These are phyloP conservation scores for Cantharis flavilabris DNA, from an alignment of 2,888 invertebrate genomes.

Conservation along the genomic window DNA sequence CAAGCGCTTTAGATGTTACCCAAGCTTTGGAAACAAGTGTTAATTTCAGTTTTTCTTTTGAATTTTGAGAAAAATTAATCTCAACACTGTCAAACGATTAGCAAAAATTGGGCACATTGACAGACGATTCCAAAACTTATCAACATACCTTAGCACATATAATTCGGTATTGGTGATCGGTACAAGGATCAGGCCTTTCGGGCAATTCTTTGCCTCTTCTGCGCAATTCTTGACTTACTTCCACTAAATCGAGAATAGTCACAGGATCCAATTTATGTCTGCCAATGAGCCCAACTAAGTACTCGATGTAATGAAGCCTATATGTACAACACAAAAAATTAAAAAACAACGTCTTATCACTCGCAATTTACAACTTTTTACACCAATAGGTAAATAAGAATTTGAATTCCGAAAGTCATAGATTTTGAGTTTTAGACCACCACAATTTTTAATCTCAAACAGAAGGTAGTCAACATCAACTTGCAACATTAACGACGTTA, in stretches of 20 bases:
- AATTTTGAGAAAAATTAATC: background rate
- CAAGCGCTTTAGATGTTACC: background rate
- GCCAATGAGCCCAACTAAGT: slow-evolving; percentile 87
- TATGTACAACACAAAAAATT: slow-evolving; percentile 51
- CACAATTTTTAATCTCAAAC: background rate
- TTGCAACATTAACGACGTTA: background rate
- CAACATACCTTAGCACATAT: slow-evolving; percentile 82
- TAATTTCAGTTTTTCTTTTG: background rate
- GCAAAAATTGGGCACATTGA: slow-evolving; percentile 46
- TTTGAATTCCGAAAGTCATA: background rate
- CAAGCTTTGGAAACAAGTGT: background rate
- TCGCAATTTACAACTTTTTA: background rate
- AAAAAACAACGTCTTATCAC: background rate
- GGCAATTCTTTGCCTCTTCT: slow-evolving; percentile 84
- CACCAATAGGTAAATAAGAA: background rate
- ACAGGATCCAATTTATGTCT: slow-evolving; percentile 85
- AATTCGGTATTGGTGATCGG: slow-evolving; percentile 81
- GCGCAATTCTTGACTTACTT: slow-evolving; percentile 85
- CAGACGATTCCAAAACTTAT: slow-evolving; percentile 35
- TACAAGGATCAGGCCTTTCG: slow-evolving; percentile 79
- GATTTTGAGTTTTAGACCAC: background rate
- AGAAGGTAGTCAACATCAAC: background rate
- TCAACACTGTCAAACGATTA: background rate
- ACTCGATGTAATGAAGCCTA: slow-evolving; percentile 95
- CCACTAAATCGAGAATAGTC: slow-evolving; percentile 83